Evolutionary conservation across 2,888 invertebrate species (phyloP).

Genomic region (Acronicta leporina): DNA sequence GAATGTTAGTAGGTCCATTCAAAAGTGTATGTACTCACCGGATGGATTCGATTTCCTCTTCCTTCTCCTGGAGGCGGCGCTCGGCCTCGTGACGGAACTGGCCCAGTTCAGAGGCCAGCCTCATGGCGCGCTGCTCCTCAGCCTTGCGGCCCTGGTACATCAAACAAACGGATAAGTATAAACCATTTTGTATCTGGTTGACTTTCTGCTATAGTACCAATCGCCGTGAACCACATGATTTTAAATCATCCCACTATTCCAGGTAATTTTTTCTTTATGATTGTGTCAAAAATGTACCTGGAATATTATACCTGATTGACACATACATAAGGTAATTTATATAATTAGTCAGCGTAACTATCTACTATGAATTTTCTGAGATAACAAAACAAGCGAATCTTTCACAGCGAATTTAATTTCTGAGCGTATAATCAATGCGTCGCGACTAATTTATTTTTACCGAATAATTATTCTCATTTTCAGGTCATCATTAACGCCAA

Average conservation of each 20-base stretch:
- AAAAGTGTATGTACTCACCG: conserved; percentile 91
- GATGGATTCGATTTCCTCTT: conserved; percentile 99
- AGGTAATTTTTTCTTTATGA: too few relatives aligned
- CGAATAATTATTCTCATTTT: background rate
- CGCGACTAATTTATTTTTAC: conserved; percentile 3
- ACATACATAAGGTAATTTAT: too few relatives aligned
- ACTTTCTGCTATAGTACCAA: too few relatives aligned
- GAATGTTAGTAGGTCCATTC: background rate
- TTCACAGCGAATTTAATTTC: conserved; percentile 3
- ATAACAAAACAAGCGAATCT: conserved; percentile 13
- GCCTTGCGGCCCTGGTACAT: conserved; percentile 95
- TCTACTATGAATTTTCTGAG: background rate
- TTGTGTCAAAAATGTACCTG: too few relatives aligned
- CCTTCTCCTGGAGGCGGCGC: conserved; percentile 98
- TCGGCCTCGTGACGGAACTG: conserved; percentile 99
- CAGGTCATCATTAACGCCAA: conserved; percentile 4
- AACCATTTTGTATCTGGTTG: background rate
- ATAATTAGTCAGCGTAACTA: too few relatives aligned
- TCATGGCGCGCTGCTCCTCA: conserved; percentile 98
- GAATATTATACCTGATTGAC: too few relatives aligned
- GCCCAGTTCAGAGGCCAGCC: conserved; percentile 97
- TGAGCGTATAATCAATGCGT: background rate
- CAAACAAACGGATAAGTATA: conserved; percentile 7
- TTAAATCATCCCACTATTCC: conserved; percentile 1
- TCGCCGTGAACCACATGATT: background rate